phyloP scores from a whole-genome alignment of 2,113 vertebrate species.

The Carassius carassius region DNA sequence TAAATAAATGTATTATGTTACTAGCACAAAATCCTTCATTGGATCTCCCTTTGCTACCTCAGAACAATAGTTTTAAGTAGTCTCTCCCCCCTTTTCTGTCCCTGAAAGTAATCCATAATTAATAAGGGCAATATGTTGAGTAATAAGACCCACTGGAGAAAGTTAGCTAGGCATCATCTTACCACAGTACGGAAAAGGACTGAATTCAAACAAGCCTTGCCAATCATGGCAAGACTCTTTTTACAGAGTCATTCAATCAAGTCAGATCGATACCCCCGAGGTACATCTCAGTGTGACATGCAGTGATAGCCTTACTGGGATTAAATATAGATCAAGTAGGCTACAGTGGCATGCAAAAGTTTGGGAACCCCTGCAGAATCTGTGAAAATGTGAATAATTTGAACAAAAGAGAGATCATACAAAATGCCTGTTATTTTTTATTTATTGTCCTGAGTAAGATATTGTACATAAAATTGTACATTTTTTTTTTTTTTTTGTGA shows the following conservation, averaged over 20 bases:
- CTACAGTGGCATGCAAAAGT: too few relatives aligned
- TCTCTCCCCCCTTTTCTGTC: slow-evolving; percentile 36
- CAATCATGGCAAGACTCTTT: slow-evolving; percentile 58
- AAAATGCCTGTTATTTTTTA: too few relatives aligned
- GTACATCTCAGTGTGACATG: slow-evolving; percentile 3
- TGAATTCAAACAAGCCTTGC: slow-evolving; percentile 52
- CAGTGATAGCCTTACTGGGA: too few relatives aligned
- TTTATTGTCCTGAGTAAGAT: too few relatives aligned
- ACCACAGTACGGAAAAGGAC: slow-evolving; percentile 43
- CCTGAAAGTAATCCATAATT: slow-evolving; percentile 65
- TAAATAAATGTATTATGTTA: slow-evolving; percentile 8
- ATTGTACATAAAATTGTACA: too few relatives aligned
- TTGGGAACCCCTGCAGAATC: too few relatives aligned
- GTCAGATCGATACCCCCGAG: slow-evolving; percentile 45
- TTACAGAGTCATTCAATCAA: slow-evolving; percentile 57
- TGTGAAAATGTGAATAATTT: too few relatives aligned
- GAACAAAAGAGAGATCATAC: too few relatives aligned
- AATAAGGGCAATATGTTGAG: slow-evolving; percentile 62
- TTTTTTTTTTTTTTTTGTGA: too few relatives aligned
- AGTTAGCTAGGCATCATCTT: slow-evolving; percentile 41
- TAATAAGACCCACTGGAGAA: slow-evolving; percentile 51
- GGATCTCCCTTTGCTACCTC: neutral
- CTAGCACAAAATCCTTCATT: slow-evolving; percentile 17
- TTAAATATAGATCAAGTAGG: too few relatives aligned
- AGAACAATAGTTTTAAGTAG: slow-evolving; percentile 10